Evolutionary conservation across 2,113 vertebrate genomes (phyloP).

Genomic region (Tenebrosternarchus preto): DNA sequence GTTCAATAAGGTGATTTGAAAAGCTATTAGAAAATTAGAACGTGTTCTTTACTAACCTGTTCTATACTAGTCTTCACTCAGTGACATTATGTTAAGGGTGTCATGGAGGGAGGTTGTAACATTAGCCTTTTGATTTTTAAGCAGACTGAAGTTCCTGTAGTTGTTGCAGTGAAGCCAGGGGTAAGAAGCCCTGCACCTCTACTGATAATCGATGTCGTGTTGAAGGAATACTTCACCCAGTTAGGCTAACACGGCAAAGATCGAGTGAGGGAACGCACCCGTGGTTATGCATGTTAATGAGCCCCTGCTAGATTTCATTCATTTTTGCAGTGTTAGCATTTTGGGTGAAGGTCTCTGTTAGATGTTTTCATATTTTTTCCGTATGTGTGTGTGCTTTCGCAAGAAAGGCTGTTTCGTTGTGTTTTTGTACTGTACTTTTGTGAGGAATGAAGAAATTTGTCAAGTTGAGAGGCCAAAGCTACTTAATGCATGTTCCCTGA

Average conservation of each 20-base stretch:
- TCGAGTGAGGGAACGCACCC: conserved; percentile 7
- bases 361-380: conserved; percentile 62
- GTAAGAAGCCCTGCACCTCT: conserved; percentile 81
- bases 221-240: conserved; percentile 22
- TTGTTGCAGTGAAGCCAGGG: conserved; percentile 78
- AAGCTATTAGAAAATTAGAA: too few relatives aligned
- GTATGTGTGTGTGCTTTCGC: conserved; percentile 46
- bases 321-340: background rate
- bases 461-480: background rate
- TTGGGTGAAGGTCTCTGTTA: conserved; percentile 68
- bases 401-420: background rate
- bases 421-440: background rate
- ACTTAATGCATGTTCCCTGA: conserved; percentile 21
- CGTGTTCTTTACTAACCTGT: background rate
- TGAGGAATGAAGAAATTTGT: background rate
- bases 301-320: background rate
- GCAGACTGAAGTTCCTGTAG: conserved; percentile 86
- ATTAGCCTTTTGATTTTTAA: conserved; percentile 71
- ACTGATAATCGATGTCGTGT: conserved; percentile 48
- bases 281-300: conserved; percentile 16
- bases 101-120: conserved; percentile 42
- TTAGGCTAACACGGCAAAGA: conserved; percentile 17
- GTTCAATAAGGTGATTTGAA: too few relatives aligned
- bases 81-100: background rate
- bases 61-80: background rate